A percentile compares a stretch with the other conserved stretches of the same genome.
Conservation (phyloP, 2,888 invertebrate genomes). For the Drosophila kanekoi region DNA sequence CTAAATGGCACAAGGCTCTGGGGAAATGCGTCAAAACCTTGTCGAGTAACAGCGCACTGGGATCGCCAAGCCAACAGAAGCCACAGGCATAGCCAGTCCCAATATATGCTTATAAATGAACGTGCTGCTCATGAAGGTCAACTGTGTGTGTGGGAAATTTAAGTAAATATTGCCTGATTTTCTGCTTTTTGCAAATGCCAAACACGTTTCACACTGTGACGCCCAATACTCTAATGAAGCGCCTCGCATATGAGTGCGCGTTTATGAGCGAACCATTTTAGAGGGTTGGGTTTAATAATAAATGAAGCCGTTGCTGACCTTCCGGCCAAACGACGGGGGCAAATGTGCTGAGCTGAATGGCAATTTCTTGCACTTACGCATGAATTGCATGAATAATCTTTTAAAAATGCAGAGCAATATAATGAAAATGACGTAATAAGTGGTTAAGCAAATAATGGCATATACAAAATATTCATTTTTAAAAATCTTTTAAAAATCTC, state of each 20-base stretch:
- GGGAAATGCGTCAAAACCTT: conserved; percentile 79
- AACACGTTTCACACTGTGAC: conserved; percentile 55
- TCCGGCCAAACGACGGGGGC: conserved; percentile 12
- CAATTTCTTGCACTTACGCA: conserved; percentile 16
- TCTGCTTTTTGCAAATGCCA: conserved; percentile 50
- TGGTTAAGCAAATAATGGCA: not conserved
- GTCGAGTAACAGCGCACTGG: conserved; percentile 65
- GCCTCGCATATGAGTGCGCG: conserved; percentile 26
- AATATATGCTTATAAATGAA: conserved; percentile 25
- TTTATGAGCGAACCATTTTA: conserved; percentile 39
- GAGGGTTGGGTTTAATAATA: conserved; percentile 26
- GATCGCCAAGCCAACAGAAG: conserved; percentile 35
- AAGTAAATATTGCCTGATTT: conserved; percentile 68
- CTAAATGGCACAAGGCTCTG: conserved; percentile 80
- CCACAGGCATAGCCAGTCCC: conserved; percentile 1
- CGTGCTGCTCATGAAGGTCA: conserved; percentile 52
- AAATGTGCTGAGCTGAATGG: conserved; percentile 19
- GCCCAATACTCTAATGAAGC: conserved; percentile 62
- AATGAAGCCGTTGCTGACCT: conserved; percentile 42
- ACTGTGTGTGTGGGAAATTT: conserved; percentile 40
- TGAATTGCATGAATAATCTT: not conserved
- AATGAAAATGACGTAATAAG: not conserved
- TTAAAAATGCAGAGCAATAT: conserved; percentile 10
- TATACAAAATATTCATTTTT: too few species aligned
- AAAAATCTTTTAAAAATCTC: too few species aligned